A percentile compares a stretch with the other conserved stretches of the same genome.
Evolutionary conservation across 2,888 invertebrate genomes (phyloP).

Genomic region (Drosophila yooni): DNA sequence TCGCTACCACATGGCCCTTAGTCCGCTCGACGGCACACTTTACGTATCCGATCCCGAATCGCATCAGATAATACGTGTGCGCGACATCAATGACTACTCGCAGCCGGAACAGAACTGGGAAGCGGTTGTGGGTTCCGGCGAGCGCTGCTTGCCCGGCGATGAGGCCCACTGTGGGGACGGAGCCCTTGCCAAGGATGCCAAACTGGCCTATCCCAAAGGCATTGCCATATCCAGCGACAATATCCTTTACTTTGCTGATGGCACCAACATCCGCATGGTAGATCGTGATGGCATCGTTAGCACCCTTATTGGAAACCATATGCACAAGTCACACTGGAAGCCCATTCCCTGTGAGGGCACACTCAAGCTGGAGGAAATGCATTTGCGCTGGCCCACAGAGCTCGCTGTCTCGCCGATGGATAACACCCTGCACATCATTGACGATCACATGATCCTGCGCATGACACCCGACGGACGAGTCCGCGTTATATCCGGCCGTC

Average conservation of each 20-base stretch:
- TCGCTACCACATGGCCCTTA: slow-evolving; percentile 97
- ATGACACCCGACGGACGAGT: slow-evolving; percentile 96
- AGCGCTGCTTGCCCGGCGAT: slow-evolving; percentile 96
- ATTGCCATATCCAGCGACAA: slow-evolving; percentile 97
- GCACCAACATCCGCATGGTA: slow-evolving; percentile 96
- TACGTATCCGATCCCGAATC: slow-evolving; percentile 98
- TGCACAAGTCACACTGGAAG: slow-evolving; percentile 97
- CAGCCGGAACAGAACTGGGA: slow-evolving; percentile 98
- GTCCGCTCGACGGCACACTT: slow-evolving; percentile 96
- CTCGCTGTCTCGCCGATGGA: slow-evolving; percentile 97
- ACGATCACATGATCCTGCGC: slow-evolving; percentile 97
- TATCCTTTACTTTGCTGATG: slow-evolving; percentile 97
- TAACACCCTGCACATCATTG: slow-evolving; percentile 97
- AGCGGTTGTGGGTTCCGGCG: slow-evolving; percentile 97
- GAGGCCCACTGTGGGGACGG: slow-evolving; percentile 98
- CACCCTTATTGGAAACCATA: slow-evolving; percentile 96
- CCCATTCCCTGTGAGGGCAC: slow-evolving; percentile 97
- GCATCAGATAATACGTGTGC: slow-evolving; percentile 95
- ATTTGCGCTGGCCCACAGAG: slow-evolving; percentile 98
- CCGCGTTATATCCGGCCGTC: slow-evolving; percentile 96
- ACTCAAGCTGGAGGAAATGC: slow-evolving; percentile 95
- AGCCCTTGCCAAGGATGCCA: slow-evolving; percentile 95
- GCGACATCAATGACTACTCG: slow-evolving; percentile 92
- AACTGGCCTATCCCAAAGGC: slow-evolving; percentile 97
- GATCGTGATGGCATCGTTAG: slow-evolving; percentile 96